These are phyloP conservation scores for Heteronetta atricapilla DNA, from an alignment of 2,113 vertebrate species.

Conservation along the genomic window DNA sequence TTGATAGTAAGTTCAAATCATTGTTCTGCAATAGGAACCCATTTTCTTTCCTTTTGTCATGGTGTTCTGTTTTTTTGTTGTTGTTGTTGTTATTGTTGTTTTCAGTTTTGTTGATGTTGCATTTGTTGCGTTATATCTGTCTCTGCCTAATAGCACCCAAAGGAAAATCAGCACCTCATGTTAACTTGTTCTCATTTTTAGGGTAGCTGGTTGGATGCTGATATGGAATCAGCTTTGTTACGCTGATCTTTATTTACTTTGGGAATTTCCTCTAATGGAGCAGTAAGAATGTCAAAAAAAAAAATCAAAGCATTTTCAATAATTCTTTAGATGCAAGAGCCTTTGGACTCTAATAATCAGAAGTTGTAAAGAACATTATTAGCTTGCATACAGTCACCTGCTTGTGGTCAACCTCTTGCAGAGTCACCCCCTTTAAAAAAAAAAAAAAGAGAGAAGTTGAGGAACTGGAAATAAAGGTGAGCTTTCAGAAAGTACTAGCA, in stretches of 20 bases:
- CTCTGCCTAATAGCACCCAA: not conserved
- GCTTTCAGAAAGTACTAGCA: not conserved
- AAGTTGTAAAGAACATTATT: not conserved
- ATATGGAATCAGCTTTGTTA: not conserved
- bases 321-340: not conserved
- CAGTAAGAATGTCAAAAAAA: not conserved
- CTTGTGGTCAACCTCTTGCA: not conserved
- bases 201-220: not conserved
- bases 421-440: not conserved
- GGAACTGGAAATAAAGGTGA: not conserved
- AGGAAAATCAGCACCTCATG: not conserved
- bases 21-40: not conserved
- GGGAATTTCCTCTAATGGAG: not conserved
- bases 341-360: not conserved
- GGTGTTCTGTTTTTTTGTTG: not conserved
- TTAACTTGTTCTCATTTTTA: not conserved
- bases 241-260: not conserved
- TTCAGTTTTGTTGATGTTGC: not conserved
- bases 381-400: not conserved
- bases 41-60: not conserved
- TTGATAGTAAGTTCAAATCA: not conserved
- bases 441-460: not conserved
- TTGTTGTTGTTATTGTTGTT: too few species aligned
- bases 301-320: not conserved
- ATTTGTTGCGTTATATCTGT: not conserved